These are phyloP conservation scores for Megalurothrips usitatus DNA, from an alignment of 2,888 invertebrate species.

Conservation along the genomic window DNA sequence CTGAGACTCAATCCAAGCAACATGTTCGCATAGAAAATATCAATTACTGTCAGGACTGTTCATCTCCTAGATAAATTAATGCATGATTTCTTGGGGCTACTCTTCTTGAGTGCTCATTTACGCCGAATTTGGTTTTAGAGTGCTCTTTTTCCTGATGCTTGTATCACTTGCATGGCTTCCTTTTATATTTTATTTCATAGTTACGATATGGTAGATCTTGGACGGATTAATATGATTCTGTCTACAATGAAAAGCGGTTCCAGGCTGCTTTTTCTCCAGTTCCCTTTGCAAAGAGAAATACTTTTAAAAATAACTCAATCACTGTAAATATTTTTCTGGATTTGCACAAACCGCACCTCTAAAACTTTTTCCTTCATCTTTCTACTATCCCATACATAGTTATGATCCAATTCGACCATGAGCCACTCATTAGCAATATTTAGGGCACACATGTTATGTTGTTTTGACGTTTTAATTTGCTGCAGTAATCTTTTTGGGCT, in stretches of 20 bases:
- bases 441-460: conserved; percentile 29
- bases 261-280: not conserved
- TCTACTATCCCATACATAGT: not conserved
- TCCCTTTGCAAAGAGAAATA: not conserved
- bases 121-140: not conserved
- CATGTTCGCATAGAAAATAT: too few relatives aligned
- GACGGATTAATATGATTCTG: too few relatives aligned
- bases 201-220: too few relatives aligned
- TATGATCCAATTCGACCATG: not conserved
- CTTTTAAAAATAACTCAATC: not conserved
- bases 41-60: not conserved
- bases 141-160: not conserved
- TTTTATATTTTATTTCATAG: too few relatives aligned
- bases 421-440: conserved; percentile 4
- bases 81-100: not conserved
- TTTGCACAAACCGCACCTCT: not conserved
- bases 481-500: conserved; percentile 1
- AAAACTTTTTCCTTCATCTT: not conserved
- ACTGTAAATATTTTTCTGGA: not conserved
- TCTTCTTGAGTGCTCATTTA: not conserved
- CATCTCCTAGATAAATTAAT: not conserved
- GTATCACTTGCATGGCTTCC: conserved; percentile 8
- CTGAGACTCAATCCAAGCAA: too few relatives aligned
- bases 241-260: not conserved
- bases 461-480: conserved; percentile 29